phyloP scores from a whole-genome alignment of 1,140 invertebrate species.

The Drosophila nigrodunni region DNA sequence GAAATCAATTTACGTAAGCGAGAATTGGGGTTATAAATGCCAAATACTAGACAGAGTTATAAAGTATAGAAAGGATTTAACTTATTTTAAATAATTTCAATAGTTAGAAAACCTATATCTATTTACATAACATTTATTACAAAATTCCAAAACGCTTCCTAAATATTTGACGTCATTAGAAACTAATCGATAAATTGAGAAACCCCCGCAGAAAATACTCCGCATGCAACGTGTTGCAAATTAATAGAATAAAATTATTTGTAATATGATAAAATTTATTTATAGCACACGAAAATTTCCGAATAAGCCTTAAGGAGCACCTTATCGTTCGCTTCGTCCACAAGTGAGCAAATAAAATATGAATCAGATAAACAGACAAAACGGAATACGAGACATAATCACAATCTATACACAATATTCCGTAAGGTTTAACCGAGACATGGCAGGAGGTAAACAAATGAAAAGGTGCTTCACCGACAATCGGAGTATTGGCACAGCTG shows the following conservation, averaged over 20 bases:
- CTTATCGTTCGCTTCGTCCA: conserved; percentile 29
- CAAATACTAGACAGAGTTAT: neutral
- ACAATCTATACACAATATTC: conserved; percentile 26
- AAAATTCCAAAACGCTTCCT: too few relatives aligned
- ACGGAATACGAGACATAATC: conserved; percentile 17
- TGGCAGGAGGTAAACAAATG: conserved; percentile 42
- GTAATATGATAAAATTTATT: conserved; percentile 11
- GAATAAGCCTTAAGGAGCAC: conserved; percentile 16
- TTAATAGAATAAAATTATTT: neutral
- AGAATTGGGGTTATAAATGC: conserved; percentile 12
- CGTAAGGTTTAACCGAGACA: conserved; percentile 37
- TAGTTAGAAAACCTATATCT: too few relatives aligned
- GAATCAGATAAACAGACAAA: conserved; percentile 35
- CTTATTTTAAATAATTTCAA: too few relatives aligned
- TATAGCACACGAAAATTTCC: neutral
- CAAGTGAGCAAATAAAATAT: conserved; percentile 31
- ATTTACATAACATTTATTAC: too few relatives aligned
- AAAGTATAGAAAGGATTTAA: neutral
- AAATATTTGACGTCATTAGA: neutral
- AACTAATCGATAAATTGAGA: neutral
- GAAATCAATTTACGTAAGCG: conserved; percentile 26
- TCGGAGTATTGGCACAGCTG: conserved; percentile 71
- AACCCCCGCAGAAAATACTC: neutral
- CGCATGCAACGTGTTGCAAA: conserved; percentile 1
- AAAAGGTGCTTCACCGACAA: conserved; percentile 48